These are phyloP conservation scores for Sarcophaga rosellei DNA, from an alignment of 2,888 invertebrate species.

Conservation along the genomic window DNA sequence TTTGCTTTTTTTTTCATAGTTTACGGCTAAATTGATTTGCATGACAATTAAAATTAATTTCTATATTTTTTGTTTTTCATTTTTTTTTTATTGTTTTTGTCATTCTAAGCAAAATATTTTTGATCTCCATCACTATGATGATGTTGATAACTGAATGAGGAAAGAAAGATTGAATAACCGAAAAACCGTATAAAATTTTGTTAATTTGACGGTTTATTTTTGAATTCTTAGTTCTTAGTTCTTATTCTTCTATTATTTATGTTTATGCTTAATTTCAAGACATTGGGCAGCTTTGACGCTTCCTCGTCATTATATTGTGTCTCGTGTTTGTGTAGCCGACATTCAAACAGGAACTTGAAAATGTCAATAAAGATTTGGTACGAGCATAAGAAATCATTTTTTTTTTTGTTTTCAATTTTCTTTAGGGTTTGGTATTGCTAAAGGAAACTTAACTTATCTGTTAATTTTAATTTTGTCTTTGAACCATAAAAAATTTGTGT, in stretches of 20 bases:
- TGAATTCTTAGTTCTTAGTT: too few relatives aligned
- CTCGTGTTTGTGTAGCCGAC: too few relatives aligned
- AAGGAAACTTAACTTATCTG: too few relatives aligned
- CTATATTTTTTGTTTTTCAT: slow-evolving; percentile 12
- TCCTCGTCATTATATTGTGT: too few relatives aligned
- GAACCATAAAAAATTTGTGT: too few relatives aligned
- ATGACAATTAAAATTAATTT: slow-evolving; percentile 61
- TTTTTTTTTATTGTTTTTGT: slow-evolving; percentile 18
- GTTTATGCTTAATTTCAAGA: neutral
- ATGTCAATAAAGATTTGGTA: too few relatives aligned
- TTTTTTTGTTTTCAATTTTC: too few relatives aligned
- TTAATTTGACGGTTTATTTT: slow-evolving; percentile 6
- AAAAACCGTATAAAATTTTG: neutral
- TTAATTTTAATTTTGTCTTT: too few relatives aligned
- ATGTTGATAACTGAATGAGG: neutral
- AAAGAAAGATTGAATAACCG: neutral
- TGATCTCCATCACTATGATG: neutral
- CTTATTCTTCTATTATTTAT: neutral
- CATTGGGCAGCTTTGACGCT: neutral
- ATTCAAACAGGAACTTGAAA: too few relatives aligned
- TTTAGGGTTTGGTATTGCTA: too few relatives aligned
- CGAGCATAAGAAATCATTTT: too few relatives aligned
- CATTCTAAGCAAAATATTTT: slow-evolving; percentile 29
- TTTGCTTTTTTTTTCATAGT: slow-evolving; percentile 26
- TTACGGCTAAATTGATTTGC: slow-evolving; percentile 57